Percentiles rank a stretch among this genome's conserved stretches.
Conservation (phyloP, 2,797 vertebrate species). For the Tachyglossus aculeatus region DNA sequence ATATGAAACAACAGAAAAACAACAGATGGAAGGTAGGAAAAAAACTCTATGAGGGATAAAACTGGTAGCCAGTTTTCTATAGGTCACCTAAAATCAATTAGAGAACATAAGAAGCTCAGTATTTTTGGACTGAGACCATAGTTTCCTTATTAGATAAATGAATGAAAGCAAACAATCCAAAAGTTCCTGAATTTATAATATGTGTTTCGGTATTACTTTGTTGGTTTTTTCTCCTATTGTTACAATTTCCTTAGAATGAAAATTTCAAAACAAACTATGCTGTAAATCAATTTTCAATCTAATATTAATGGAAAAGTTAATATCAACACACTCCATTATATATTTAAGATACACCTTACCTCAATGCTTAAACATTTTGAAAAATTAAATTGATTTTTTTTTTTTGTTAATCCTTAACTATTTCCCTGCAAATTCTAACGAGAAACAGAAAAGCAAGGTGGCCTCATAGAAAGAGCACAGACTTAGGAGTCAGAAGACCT, state of each 20-base stretch:
- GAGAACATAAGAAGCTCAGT: not conserved
- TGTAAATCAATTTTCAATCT: not conserved
- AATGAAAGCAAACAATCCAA: not conserved
- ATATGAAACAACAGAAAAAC: not conserved
- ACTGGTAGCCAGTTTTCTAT: not conserved
- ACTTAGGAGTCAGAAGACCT: too few species aligned
- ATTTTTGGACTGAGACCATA: not conserved
- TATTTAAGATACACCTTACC: conserved; percentile 15
- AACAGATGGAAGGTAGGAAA: conserved; percentile 1
- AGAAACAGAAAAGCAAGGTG: too few species aligned
- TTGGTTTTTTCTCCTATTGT: not conserved
- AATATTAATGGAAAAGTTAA: conserved; percentile 2
- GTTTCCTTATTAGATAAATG: not conserved
- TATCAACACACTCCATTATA: not conserved
- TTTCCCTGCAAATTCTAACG: too few species aligned
- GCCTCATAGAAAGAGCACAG: too few species aligned
- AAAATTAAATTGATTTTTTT: not conserved
- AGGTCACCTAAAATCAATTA: not conserved
- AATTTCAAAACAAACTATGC: not conserved
- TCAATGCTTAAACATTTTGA: not conserved
- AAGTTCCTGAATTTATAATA: not conserved
- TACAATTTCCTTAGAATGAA: not conserved
- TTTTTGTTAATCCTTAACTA: not conserved
- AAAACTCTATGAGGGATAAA: not conserved
- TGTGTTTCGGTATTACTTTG: not conserved